Conservation (phyloP, 53 echinoderm and acorn worm genomes). For the Hippasteria phrygiana region DNA sequence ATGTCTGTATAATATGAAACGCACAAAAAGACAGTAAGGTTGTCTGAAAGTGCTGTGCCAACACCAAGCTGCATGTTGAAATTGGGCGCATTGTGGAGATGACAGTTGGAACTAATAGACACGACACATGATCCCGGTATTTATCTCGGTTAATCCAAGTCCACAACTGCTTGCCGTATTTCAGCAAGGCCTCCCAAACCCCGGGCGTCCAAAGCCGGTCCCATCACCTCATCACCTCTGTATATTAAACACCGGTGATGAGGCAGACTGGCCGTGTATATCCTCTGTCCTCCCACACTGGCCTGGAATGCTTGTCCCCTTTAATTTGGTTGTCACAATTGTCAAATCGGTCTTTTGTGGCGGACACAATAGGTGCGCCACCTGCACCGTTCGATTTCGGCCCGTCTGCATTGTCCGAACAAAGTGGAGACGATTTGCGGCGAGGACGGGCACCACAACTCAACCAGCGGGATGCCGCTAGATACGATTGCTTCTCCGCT, state of each 20-base stretch:
- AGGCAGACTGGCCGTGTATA: neutral
- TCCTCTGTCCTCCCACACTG: neutral
- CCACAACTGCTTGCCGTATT: conserved; percentile 28
- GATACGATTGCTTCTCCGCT: conserved; percentile 24
- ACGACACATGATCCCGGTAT: conserved; percentile 40
- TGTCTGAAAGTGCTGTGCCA: neutral
- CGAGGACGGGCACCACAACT: conserved; percentile 44
- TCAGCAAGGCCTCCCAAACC: neutral
- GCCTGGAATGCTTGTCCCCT: conserved; percentile 21
- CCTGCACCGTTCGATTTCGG: conserved; percentile 50
- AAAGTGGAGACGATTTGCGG: conserved; percentile 50
- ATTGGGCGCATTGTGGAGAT: neutral
- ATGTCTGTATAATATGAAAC: neutral
- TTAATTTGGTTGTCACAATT: conserved; percentile 63
- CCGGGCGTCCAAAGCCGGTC: neutral
- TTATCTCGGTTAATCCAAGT: conserved; percentile 48
- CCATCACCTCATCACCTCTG: too few species aligned
- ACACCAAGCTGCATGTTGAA: neutral
- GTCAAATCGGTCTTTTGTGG: conserved; percentile 61
- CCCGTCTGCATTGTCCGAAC: conserved; percentile 31
- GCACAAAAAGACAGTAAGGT: neutral
- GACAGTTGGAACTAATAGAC: conserved; percentile 37
- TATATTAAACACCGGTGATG: neutral
- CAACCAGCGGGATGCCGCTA: conserved; percentile 35
- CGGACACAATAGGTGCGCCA: conserved; percentile 48